Conservation (phyloP, 2,797 vertebrate genomes). For the Tympanoctomys barrerae region DNA sequence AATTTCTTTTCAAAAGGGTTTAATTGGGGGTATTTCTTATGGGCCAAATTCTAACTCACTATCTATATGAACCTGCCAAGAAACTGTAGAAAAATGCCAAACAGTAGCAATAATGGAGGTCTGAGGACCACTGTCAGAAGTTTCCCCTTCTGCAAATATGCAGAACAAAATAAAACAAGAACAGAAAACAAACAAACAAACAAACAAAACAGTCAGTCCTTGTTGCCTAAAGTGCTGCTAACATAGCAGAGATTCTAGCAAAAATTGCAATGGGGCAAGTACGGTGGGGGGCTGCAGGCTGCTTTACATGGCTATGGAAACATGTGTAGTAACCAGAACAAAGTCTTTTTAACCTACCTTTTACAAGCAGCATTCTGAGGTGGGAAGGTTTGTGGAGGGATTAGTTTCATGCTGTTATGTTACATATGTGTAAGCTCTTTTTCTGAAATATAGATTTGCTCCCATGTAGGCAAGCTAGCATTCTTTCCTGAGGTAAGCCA, state of each 20-base stretch:
- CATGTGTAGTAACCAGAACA: not conserved
- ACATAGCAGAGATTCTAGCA: conserved; percentile 59
- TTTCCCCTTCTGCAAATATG: conserved; percentile 47
- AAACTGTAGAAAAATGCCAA: conserved; percentile 69
- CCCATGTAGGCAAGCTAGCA: conserved; percentile 1
- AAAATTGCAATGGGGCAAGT: not conserved
- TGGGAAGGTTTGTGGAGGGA: not conserved
- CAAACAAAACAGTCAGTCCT: not conserved
- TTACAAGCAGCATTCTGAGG: not conserved
- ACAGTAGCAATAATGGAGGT: conserved; percentile 51
- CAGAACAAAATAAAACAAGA: not conserved
- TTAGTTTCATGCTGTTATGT: not conserved
- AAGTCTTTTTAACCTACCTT: conserved; percentile 29
- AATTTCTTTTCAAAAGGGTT: conserved; percentile 77
- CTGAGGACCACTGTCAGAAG: conserved; percentile 24
- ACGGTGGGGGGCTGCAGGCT: not conserved
- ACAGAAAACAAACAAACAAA: not conserved
- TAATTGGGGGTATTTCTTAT: conserved; percentile 76
- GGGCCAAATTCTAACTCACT: conserved; percentile 64
- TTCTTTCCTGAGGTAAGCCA: conserved; percentile 69
- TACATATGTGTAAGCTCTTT: conserved; percentile 45
- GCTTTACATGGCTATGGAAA: not conserved
- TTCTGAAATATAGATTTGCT: conserved; percentile 61
- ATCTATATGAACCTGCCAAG: conserved; percentile 44
- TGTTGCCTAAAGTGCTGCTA: conserved; percentile 53